A percentile compares a stretch with the other conserved stretches of the same genome.
Conservation (phyloP, 2,888 invertebrate species). For the Sinhomidia bicolor region DNA sequence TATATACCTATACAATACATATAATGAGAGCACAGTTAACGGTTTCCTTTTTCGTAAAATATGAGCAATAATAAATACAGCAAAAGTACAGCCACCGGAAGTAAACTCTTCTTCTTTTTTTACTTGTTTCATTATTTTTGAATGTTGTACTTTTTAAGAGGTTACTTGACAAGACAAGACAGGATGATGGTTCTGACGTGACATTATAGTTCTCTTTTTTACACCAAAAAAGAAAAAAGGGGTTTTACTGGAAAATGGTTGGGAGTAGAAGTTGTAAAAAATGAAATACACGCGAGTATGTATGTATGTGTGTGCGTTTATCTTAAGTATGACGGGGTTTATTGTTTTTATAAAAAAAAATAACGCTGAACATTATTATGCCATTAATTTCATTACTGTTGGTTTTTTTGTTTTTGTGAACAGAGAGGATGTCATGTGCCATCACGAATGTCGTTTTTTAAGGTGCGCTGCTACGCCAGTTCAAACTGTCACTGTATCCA, state of each 20-base stretch:
- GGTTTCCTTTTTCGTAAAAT: constrained; percentile 23
- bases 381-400: constrained; percentile 42
- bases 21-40: too few relatives aligned
- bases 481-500: too few relatives aligned
- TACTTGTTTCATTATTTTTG: background rate
- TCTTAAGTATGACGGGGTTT: background rate
- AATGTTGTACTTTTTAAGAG: background rate
- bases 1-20: too few relatives aligned
- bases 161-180: constrained; percentile 13
- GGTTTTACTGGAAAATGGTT: constrained; percentile 7
- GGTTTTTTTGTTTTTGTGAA: too few relatives aligned
- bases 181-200: background rate
- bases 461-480: too few relatives aligned
- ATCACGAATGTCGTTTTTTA: too few relatives aligned
- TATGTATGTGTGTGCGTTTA: background rate
- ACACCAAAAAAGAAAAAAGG: background rate
- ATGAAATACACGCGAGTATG: too few relatives aligned
- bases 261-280: background rate
- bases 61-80: background rate
- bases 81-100: constrained; percentile 27
- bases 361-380: too few relatives aligned
- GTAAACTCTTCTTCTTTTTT: constrained; percentile 31
- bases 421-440: too few relatives aligned
- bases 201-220: background rate
- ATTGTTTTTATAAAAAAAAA: background rate